phyloP scores from a whole-genome alignment of 2,113 vertebrate genomes.

The Mungos mungo region DNA sequence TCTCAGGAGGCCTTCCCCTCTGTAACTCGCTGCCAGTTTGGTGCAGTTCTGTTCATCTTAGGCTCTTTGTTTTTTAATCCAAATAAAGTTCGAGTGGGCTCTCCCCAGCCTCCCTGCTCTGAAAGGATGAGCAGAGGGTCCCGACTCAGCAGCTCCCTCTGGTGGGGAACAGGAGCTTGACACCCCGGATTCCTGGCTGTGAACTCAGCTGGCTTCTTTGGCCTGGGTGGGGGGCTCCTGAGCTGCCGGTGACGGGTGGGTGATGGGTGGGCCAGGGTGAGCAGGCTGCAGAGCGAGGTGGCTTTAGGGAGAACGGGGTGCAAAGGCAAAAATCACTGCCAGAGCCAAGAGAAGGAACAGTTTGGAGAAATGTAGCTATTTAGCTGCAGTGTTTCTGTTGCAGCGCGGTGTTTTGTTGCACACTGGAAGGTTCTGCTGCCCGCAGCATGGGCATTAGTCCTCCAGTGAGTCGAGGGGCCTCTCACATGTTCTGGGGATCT shows the following conservation, averaged over 20 bases:
- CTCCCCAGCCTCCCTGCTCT: neutral
- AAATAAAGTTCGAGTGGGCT: neutral
- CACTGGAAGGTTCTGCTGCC: neutral
- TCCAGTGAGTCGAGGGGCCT: constrained; percentile 39
- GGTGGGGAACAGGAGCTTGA: neutral
- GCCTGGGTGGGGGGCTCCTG: neutral
- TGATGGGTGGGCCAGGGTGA: neutral
- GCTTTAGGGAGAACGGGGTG: no score
- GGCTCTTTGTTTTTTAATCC: neutral
- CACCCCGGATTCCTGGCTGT: neutral
- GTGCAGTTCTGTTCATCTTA: neutral
- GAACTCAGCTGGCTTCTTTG: neutral
- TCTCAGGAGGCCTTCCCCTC: no score
- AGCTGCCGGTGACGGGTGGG: neutral
- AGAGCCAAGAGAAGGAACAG: neutral
- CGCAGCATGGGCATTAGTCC: neutral
- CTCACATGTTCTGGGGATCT: constrained; percentile 48
- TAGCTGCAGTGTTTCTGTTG: neutral
- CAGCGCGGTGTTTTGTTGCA: no score
- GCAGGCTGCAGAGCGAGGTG: neutral
- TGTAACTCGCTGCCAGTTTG: accelerated
- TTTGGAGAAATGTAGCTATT: neutral
- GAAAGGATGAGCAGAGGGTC: neutral
- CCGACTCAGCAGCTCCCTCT: constrained; percentile 80
- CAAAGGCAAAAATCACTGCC: neutral